Percentiles rank a stretch among this genome's conserved stretches.
Conservation (phyloP, 2,113 vertebrate species). For the Chamaea fasciata region DNA sequence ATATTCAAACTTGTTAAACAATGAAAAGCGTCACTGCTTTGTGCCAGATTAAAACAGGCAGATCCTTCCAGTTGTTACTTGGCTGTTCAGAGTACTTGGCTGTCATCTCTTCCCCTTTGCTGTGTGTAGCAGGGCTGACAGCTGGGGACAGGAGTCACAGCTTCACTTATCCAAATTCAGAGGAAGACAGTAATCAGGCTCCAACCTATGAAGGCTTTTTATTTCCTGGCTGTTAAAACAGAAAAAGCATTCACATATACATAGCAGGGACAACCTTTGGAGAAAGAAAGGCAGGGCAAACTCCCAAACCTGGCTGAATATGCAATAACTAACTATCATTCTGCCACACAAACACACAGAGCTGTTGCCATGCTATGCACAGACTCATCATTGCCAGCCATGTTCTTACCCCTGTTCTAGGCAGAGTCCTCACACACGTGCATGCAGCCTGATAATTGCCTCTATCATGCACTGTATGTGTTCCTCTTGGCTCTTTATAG, state of each 20-base stretch:
- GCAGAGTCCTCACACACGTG: neutral
- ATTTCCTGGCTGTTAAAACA: neutral
- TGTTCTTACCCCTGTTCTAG: neutral
- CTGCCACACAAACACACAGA: neutral
- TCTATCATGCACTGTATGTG: neutral
- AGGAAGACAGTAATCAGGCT: neutral
- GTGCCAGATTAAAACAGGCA: neutral
- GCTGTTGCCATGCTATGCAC: neutral
- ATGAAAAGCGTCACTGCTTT: accelerated
- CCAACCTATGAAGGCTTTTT: neutral
- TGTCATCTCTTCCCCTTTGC: neutral
- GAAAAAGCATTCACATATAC: neutral
- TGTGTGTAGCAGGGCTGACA: neutral
- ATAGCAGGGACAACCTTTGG: neutral
- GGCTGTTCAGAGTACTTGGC: neutral
- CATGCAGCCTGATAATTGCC: neutral
- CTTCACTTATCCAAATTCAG: neutral
- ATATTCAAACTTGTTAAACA: neutral
- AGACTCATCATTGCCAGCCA: neutral
- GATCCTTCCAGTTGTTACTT: neutral
- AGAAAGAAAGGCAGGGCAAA: neutral
- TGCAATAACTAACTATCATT: neutral
- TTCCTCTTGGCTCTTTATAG: neutral
- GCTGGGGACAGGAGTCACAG: neutral
- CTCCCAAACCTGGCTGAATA: neutral